Evolutionary conservation across 2,888 invertebrate species (phyloP), one percentile per base, ranked within the genome.

Genomic region (Netelia fuscicornis): DNA sequence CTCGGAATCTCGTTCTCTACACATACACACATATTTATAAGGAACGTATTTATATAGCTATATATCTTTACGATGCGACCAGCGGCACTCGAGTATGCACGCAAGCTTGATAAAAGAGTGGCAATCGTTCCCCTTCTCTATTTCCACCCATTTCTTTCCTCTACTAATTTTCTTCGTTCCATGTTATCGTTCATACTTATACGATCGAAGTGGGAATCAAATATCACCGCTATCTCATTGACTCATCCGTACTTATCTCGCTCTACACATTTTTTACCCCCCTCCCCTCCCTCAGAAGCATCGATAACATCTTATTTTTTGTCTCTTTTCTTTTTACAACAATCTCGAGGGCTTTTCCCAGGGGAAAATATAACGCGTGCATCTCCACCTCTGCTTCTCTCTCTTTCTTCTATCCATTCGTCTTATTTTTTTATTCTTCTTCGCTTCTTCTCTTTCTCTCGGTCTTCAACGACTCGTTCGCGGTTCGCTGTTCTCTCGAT

Each of bases 1-100:
- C 88, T 86, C 87, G 86, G 83, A 88, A 87, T 88, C 88, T 87
- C 83, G 87, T 87, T 86, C 82, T 86, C 81, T 82, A 81, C 75
- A 76, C 79, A 79, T 71, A 80, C 68, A 54, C 17, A 52, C 52
- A 13, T 52, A 52, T 58, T 17, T 17, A 62, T 13, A 30, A 30
- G 30, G 30, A 30, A 30, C 30, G 30, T 30, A 30, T 30, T 5
- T 5, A 48, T 56, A 48, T 79, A 70, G 23, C 44, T 48, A 60
- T 56, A 56, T 56, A 52, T 54, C 17, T 76, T 17, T 76, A 42
- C 71, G 37, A 54, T 62, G 37, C 75, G 30, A 56, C 60, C 44
- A 67, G 25, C 25, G 52, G 48, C 65, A 72, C 58, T 86, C 76
- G 58, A 72, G 60, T 76, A 86, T 84, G 79, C 84, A 82, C 81